Evolutionary conservation across 2,113 vertebrate species (phyloP).

Genomic region (Pseudolaguvia tuberculata): DNA sequence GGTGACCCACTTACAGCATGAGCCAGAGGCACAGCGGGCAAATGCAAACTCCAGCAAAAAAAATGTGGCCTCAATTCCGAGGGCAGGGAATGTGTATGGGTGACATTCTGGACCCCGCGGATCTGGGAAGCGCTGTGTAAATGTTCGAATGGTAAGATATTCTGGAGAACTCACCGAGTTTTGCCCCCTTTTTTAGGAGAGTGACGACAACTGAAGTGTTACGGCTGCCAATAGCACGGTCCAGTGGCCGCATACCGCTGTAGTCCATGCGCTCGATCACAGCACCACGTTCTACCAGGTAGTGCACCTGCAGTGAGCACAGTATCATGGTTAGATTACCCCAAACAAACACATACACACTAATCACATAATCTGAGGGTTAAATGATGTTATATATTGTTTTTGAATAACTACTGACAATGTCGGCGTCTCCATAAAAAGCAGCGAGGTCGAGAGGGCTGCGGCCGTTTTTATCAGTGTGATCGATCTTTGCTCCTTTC

Average conservation of each 20-base stretch:
- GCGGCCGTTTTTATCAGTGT: conserved; percentile 86
- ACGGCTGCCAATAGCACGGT: conserved; percentile 83
- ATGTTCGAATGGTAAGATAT: not conserved
- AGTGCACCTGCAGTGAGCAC: conserved; percentile 76
- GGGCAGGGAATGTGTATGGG: too few species aligned
- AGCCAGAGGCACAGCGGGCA: conserved; percentile 25
- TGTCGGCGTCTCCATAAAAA: conserved; percentile 90
- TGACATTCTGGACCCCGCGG: conserved; percentile 39
- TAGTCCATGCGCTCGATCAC: conserved; percentile 85
- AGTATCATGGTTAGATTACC: not conserved
- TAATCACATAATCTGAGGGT: not conserved
- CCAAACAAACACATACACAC: not conserved
- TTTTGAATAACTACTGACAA: conserved; percentile 69
- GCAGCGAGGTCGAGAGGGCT: conserved; percentile 91
- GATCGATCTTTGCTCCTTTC: conserved; percentile 82
- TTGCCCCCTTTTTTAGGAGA: conserved; percentile 89
- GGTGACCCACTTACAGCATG: conserved; percentile 31
- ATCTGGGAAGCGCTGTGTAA: too few species aligned
- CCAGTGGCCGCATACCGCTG: conserved; percentile 80
- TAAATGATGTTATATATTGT: not conserved
- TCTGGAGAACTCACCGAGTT: conserved; percentile 70
- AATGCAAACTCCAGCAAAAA: not conserved
- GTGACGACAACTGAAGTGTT: conserved; percentile 85
- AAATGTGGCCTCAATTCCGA: conserved; percentile 39
- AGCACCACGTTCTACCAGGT: conserved; percentile 87